Percentiles rank a stretch among this genome's conserved stretches.
These are phyloP conservation scores for Falco cherrug DNA, from an alignment of 2,797 vertebrate genomes.

Conservation along the genomic window DNA sequence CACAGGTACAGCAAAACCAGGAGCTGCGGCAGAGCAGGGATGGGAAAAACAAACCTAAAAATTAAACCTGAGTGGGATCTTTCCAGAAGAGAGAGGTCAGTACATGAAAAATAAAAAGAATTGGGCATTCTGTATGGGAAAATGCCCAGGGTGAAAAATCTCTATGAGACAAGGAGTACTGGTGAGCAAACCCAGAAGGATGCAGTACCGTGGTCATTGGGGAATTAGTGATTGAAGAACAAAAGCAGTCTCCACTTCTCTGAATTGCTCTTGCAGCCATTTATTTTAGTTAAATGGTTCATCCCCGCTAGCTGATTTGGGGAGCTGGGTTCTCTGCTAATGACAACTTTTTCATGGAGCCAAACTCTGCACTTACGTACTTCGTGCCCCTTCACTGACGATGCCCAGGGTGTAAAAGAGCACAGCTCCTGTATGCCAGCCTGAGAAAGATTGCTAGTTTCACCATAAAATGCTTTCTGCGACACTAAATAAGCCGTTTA, in stretches of 20 bases:
- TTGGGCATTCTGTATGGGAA: background rate
- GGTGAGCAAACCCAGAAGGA: background rate
- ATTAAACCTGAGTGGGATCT: background rate
- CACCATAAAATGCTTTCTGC: background rate
- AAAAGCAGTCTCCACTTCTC: background rate
- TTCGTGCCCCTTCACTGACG: background rate
- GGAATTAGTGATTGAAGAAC: background rate
- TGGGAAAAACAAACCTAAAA: background rate
- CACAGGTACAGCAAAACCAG: background rate
- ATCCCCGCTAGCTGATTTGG: background rate
- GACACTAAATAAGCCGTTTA: background rate
- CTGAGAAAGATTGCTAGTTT: background rate
- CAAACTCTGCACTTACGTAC: background rate
- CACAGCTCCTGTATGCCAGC: background rate
- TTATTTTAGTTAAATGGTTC: background rate
- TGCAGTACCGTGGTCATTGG: background rate
- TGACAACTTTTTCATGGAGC: background rate
- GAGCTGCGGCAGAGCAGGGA: background rate
- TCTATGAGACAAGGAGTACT: background rate
- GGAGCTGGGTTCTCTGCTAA: background rate
- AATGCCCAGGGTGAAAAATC: background rate
- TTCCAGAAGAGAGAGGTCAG: background rate
- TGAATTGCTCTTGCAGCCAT: background rate
- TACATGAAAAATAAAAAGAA: background rate
- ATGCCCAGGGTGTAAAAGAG: background rate